Base-by-base conservation (phyloP, 2,797 vertebrate genomes). In the Phataginus tricuspis region DNA sequence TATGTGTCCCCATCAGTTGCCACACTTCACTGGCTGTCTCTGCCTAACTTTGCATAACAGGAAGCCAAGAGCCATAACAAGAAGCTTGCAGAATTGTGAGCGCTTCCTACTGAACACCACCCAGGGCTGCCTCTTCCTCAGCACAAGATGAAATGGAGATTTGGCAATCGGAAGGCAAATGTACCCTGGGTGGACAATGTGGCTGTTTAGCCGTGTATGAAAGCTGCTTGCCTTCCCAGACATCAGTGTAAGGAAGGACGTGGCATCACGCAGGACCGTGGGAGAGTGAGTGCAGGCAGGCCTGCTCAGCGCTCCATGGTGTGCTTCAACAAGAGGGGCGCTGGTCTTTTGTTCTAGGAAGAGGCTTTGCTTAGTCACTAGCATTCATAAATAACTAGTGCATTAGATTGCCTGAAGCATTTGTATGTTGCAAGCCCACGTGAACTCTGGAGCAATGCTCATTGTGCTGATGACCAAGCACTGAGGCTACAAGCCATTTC, bases 61-160 rank as follows among this genome's bases (percentile, higher is more conserved):
- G 96, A 98, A 98, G 93, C 94, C 94, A 77, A 94, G 59, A 21
- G 51, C 27, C n/a, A 96, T 93, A 88, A 97, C 97, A 96, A 95
- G 94, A 86, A n/a, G 29, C 0, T 29, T 23, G 90, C 91, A 91
- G 90, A 94, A 97, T 85, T 91, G 71, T 74, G 2, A 96, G 61
- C 5, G 0, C 95, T 98, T 98, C 98, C 97, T 98, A 96, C 1
- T 77, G 0, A 92, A 37, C 93, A 86, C 94, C 1, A 11, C 95
- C 96, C 29, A 1, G 68, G 83, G 39, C 94, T 39, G 92, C 82
- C 53, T 96, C 97, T 98, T 97, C 96, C 98, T 96, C 96, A 57
- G 55, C 96, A 94, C 97, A 94, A 75, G 64, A 61, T 49, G 19
- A 91, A 93, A 53, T 42, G 39, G 57, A 96, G 69, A 77, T 90